Evolutionary conservation across 2,888 invertebrate genomes (phyloP).

Genomic region (Heliothis peltigera): DNA sequence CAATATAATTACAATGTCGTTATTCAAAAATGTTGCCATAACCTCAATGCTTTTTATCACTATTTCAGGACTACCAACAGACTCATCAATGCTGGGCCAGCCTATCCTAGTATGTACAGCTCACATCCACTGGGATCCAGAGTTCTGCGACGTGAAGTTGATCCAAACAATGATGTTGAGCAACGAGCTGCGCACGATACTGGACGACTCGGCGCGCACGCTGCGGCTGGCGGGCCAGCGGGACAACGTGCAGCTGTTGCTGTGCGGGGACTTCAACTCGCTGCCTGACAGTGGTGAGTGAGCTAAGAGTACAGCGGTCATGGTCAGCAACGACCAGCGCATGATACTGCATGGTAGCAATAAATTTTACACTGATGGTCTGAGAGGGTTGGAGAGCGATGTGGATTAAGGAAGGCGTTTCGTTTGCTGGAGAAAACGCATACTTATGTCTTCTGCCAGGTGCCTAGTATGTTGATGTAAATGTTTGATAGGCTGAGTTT

Average conservation of each 20-base stretch:
- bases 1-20: not conserved
- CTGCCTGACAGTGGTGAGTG: constrained; percentile 97
- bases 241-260: constrained; percentile 96
- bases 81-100: constrained; percentile 94
- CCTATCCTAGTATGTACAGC: constrained; percentile 99
- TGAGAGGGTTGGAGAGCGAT: no score
- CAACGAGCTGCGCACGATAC: constrained; percentile 96
- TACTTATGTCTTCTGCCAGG: no score
- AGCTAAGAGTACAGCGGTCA: not conserved
- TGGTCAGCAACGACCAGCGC: no score
- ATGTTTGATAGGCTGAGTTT: no score
- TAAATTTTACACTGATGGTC: no score
- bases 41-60: not conserved
- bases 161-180: constrained; percentile 99
- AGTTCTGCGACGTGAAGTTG: constrained; percentile 99
- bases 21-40: not conserved
- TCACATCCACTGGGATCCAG: constrained; percentile 99
- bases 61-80: constrained; percentile 91
- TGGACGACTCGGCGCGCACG: constrained; percentile 95
- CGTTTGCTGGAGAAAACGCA: no score
- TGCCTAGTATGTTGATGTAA: no score
- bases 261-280: constrained; percentile 99
- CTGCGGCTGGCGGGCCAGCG: constrained; percentile 93
- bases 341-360: no score
- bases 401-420: no score